These are phyloP conservation scores for Acridotheres tristis DNA, from an alignment of 2,797 vertebrate genomes.

Conservation along the genomic window DNA sequence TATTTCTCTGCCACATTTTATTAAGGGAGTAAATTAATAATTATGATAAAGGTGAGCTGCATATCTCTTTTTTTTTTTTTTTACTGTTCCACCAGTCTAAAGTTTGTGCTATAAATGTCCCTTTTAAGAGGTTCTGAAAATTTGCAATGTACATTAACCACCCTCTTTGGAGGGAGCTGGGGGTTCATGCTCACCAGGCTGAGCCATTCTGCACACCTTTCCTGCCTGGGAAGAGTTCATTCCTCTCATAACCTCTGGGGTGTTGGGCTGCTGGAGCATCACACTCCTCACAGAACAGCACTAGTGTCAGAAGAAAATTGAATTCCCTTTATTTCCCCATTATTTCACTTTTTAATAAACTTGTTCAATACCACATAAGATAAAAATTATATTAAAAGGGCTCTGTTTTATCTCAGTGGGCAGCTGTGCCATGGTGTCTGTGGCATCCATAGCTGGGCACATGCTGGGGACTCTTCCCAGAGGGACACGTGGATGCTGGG, in stretches of 20 bases:
- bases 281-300: not conserved
- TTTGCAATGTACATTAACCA: not conserved
- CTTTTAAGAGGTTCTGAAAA: conserved; percentile 5
- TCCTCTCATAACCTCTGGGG: not conserved
- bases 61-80: not conserved
- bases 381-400: conserved; percentile 11
- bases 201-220: not conserved
- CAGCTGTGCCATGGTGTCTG: not conserved
- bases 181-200: not conserved
- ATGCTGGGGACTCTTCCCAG: not conserved
- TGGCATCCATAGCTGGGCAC: not conserved
- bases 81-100: not conserved
- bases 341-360: conserved; percentile 56
- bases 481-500: not conserved
- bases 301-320: conserved; percentile 37
- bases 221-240: not conserved
- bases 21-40: conserved; percentile 59
- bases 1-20: conserved; percentile 63
- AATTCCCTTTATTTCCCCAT: conserved; percentile 56
- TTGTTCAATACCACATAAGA: conserved; percentile 7
- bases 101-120: conserved; percentile 29
- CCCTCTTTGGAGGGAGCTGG: not conserved
- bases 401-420: conserved; percentile 21
- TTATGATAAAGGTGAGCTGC: conserved; percentile 49
- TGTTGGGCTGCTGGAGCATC: not conserved